Evolutionary conservation across 2,113 vertebrate species (phyloP), one percentile per base, ranked within the genome.

Genomic region (Rattus rattus): DNA sequence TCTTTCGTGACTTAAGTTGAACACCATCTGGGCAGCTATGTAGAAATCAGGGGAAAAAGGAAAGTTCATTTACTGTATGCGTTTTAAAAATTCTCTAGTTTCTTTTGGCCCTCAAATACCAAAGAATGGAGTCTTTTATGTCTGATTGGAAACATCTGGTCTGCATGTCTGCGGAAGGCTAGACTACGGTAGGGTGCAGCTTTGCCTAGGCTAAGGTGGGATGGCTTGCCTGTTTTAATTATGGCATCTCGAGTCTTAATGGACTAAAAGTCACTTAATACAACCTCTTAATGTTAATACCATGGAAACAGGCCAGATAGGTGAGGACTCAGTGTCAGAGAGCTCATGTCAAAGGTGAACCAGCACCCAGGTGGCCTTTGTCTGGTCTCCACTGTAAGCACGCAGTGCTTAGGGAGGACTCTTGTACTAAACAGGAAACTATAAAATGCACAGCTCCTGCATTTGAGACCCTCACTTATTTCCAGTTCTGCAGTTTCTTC

Each of bases 71-170:
- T 77, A n/a, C 75, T 69, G 80, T 43, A 65, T 36, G 19, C 43
- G 84, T 96, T 93, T 91, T 63, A 49, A 76, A 52, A 94, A 72
- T 61, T 92, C 73, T 92, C 88, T 86, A 75, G 47, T 95, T 86
- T 86, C 61, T 36, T 90, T 92, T 65, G 43, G 90, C 28, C 14
- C 85, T 59, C 77, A 63, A 88, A 88, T 85, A 91, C 36, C 88
- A 83, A 96, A 95, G 94, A 96, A 92, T 77, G 72, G 89, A 94
- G 61, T 70, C 95, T 80, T 95, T 94, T 49, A 91, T 39, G 33
- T 33, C 67, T 61, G 91, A 94, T 95, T 95, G 54, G 94, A 97
- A 96, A 96, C 97, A 96, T 96, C 95, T 94, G 95, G 81, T 36
- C 75, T 1, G 43, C 73, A 70, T 28, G 11, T 83, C 49, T 39